These are phyloP conservation scores for Andrena haemorrhoa DNA, from an alignment of 2,888 invertebrate species.

Conservation along the genomic window DNA sequence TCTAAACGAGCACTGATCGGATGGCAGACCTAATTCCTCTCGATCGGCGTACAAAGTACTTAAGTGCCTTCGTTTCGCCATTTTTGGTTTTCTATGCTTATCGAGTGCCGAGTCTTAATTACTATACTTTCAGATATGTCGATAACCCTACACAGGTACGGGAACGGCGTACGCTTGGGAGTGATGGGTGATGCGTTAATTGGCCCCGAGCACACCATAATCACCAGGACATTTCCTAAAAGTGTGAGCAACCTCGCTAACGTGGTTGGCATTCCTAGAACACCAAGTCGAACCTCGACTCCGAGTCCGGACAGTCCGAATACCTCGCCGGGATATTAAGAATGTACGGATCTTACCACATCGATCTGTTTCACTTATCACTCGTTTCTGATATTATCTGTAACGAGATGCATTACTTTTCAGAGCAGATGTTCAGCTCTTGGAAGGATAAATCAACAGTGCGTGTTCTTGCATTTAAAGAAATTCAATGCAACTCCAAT, in stretches of 20 bases:
- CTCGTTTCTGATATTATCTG: conserved; percentile 15
- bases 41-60: no score
- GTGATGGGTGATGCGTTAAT: conserved; percentile 91
- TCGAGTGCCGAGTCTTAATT: neutral
- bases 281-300: conserved; percentile 74
- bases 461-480: neutral
- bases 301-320: conserved; percentile 75
- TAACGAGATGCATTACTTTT: neutral
- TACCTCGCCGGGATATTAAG: conserved; percentile 77
- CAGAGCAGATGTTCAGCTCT: neutral
- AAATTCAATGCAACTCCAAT: neutral
- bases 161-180: conserved; percentile 88
- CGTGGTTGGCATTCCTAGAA: conserved; percentile 78
- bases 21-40: no score
- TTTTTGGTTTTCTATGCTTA: neutral
- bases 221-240: conserved; percentile 78
- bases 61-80: no score
- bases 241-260: conserved; percentile 78
- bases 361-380: conserved; percentile 12
- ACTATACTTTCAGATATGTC: conserved; percentile 88
- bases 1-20: no score
- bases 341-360: neutral
- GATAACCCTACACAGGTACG: conserved; percentile 90
- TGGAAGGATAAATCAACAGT: neutral
- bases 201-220: conserved; percentile 87